Percentiles rank a stretch among this genome's conserved stretches.
phyloP scores from a whole-genome alignment of 2,113 vertebrate species.

The Lophura nycthemera region DNA sequence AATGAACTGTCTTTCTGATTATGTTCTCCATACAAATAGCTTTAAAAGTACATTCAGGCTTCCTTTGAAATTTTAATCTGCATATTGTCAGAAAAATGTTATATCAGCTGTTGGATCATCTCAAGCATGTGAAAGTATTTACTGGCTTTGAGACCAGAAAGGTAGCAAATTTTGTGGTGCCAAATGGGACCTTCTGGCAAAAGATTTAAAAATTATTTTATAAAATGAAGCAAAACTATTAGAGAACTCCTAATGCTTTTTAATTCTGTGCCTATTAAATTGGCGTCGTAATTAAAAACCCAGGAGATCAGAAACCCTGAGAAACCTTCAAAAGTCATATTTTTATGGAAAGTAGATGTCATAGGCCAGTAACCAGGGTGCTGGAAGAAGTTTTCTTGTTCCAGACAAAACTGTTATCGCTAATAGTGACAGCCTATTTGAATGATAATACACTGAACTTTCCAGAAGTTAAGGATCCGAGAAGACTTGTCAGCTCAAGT shows the following conservation, averaged over 20 bases:
- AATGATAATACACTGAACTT: background rate
- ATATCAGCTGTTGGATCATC: background rate
- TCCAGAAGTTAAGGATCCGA: background rate
- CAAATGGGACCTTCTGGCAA: background rate
- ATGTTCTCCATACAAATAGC: background rate
- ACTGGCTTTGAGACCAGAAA: background rate
- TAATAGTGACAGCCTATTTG: background rate
- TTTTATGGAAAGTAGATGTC: background rate
- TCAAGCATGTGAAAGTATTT: background rate
- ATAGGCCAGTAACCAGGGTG: background rate
- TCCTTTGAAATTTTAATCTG: background rate
- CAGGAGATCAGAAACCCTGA: background rate
- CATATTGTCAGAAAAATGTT: background rate
- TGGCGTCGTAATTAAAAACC: background rate
- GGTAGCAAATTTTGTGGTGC: background rate
- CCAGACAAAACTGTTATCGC: background rate
- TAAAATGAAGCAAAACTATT: background rate
- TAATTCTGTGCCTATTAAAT: background rate
- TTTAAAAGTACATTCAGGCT: background rate
- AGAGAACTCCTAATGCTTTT: background rate
- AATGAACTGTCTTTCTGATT: background rate
- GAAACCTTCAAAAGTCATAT: background rate
- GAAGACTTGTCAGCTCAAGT: background rate
- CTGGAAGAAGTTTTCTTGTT: background rate
- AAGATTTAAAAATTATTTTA: background rate